Evolutionary conservation across 2,797 vertebrate genomes (phyloP).

Genomic region (Enoplosus armatus): DNA sequence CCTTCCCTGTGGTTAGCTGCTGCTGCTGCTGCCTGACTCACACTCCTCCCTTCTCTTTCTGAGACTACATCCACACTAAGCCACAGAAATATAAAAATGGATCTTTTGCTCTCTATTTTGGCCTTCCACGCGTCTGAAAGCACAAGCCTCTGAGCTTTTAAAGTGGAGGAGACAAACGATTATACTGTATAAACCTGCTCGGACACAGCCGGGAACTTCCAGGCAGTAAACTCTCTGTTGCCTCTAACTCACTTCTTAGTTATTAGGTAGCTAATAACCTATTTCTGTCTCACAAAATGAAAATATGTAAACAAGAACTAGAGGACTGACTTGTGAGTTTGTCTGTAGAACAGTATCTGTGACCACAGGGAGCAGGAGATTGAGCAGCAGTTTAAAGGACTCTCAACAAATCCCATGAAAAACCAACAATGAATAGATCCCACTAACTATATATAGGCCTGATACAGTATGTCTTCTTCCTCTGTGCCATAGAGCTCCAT

Average conservation of each 20-base stretch:
- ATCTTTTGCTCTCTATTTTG: neutral
- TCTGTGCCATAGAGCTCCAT: neutral
- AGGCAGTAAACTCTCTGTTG: neutral
- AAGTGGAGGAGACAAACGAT: neutral
- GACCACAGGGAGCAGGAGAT: neutral
- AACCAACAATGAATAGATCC: neutral
- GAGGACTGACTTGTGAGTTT: neutral
- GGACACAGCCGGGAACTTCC: neutral
- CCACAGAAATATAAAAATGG: neutral
- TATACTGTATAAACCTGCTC: neutral
- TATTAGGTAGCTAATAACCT: too few relatives aligned
- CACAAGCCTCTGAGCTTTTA: neutral
- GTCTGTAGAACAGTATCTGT: neutral
- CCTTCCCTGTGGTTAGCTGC: constrained; percentile 28
- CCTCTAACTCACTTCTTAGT: neutral
- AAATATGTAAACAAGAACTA: neutral
- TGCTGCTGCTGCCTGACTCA: constrained; percentile 34
- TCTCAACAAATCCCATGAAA: neutral
- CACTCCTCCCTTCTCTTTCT: neutral
- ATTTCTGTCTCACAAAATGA: too few relatives aligned
- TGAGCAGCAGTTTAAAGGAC: neutral
- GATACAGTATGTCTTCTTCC: neutral
- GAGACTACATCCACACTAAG: neutral
- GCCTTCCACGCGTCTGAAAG: neutral
- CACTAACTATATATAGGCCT: too few relatives aligned